Base-by-base conservation (phyloP, 2,888 invertebrate genomes). In the Neoascia interrupta region DNA sequence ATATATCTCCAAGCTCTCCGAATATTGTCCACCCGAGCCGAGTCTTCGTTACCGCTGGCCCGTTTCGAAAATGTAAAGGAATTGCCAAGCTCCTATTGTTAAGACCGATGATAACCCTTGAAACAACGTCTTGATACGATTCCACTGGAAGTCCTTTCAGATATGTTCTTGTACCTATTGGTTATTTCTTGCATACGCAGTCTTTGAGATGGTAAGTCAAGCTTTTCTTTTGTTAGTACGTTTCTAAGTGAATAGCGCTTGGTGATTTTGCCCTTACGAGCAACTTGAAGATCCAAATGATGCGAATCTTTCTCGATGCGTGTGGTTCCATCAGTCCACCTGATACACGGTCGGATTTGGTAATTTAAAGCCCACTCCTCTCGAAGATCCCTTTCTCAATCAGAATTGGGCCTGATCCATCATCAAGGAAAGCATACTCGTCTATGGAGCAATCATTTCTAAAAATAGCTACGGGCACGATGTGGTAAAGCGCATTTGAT, bases 51-150 rank as follows among this genome's bases (percentile, higher is more conserved):
- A 8, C 26, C 4, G 26, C 26, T 8, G 26, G 26, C 26, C 26
- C 26, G 4, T 26, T 8, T 26, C 26, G 26, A 26, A 26, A 26
- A 8, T 8, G 4, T 26, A 26, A 26, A 26, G 26, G 26, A 4
- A 26, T 26, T 26, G 26, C 26, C 26, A 26, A 8, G 26, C 26
- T 26, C 26, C 26, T 26, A 76, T 68, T 1, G 23, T 11, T 13
- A 36, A 15, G 21, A 81, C 63, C 3, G 47, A 60, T 1, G 41
- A 51, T 13, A 43, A 66, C 0, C 68, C 68, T 2, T 37, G 37
- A n/a, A 10, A 5, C 23, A 64, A 61, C 10, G 66, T 34, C 4
- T n/a, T 11, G 34, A 5, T 34, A n/a, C n/a, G 34, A 6, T 8
- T 34, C 26, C 26, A 26, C 26, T 26, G 26, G 26, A 26, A 26